Base-by-base conservation (phyloP, 2,113 vertebrate genomes). In the Pluvianellus socialis region DNA sequence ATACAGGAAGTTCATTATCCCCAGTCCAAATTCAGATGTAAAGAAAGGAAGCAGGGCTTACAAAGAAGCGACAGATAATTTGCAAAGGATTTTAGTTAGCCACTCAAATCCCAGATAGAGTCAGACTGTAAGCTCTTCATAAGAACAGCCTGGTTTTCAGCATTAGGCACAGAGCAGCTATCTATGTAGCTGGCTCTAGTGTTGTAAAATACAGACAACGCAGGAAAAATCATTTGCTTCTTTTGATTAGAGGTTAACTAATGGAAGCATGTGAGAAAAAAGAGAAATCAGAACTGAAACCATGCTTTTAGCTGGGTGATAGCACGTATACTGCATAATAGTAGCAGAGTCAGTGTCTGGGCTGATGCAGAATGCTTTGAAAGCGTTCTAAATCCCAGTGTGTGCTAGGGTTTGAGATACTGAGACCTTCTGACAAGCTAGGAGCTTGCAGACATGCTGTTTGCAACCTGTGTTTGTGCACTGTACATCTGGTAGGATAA, bases 1-100 rank as follows among this genome's bases (percentile, higher is more conserved):
- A 96, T 93, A 96, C 98, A 98, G 98, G 98, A 98, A 98, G 97
- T 96, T 97, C 96, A 98, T 98, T 98, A 94, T 98, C 84, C 73
- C 87, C 73, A 44, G 85, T 90, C 94, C 83, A 30, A 97, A 98
- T 95, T 90, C 97, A 97, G 96, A 81, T 47, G 4, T 67, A 95
- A 74, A 82, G 92, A 97, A 97, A 97, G 97, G 97, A 98, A 98
- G 97, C 95, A 87, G 75, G 67, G 91, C 90, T 92, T 90, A 97
- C 97, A 98, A 96, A 97, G 97, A 94, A 93, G 89, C 19, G 77
- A 97, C 97, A 97, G 93, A 97, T 97, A 95, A 94, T 96, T 98
- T 96, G 94, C 93, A 86, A 89, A 98, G 96, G 92, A 81, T 96
- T 94, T 96, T 58, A 92, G 94, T 79, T 96, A 96, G 96, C 87